Evolutionary conservation across 2,113 vertebrate species (phyloP).

Genomic region (Cyphomyrus discorhynchus): DNA sequence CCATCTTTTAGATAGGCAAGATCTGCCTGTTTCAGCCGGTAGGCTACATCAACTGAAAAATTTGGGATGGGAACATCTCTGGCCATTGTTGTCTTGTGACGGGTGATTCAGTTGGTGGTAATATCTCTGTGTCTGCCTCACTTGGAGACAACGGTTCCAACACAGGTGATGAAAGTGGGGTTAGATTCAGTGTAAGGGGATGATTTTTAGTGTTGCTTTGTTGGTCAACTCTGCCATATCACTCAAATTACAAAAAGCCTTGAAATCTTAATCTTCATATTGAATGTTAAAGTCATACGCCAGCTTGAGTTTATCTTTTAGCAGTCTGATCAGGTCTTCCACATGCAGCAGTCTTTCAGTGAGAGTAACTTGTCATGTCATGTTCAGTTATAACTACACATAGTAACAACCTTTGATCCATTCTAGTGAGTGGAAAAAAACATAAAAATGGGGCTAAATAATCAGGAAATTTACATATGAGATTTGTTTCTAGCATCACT

Average conservation of each 20-base stretch:
- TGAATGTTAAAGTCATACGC: slow-evolving; percentile 26
- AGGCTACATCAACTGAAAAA: neutral
- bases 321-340: neutral
- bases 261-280: slow-evolving; percentile 27
- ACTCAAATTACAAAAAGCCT: slow-evolving; percentile 23
- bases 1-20: neutral
- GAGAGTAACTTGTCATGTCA: slow-evolving; percentile 2
- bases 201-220: slow-evolving; percentile 21
- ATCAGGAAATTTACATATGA: neutral
- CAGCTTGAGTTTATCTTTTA: slow-evolving; percentile 11
- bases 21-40: neutral
- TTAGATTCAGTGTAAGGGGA: neutral
- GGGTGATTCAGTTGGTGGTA: no score
- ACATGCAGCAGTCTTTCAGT: neutral
- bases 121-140: neutral
- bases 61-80: neutral
- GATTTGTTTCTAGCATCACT: neutral
- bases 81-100: neutral
- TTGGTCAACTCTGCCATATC: slow-evolving; percentile 13
- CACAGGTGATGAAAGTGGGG: neutral
- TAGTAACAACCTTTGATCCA: neutral
- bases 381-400: neutral
- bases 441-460: no score
- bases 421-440: neutral
- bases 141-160: neutral